Base-by-base conservation (phyloP, 2,888 invertebrate species). In the Agonum fuliginosum region DNA sequence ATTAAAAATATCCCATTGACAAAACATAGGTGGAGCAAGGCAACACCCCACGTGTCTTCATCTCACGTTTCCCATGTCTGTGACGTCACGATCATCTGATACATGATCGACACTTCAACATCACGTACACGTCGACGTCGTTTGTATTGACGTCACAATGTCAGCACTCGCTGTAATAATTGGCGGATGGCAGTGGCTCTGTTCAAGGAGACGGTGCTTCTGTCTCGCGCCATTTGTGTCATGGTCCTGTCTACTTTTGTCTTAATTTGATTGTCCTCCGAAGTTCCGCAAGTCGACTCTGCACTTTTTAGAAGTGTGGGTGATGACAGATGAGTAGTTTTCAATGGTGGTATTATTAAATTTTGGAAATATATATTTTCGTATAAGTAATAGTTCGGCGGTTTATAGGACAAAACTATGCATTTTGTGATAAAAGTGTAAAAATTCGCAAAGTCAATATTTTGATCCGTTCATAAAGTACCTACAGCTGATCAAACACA, bases 181-280 rank as follows among this genome's bases (percentile, higher is more conserved):
- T 62, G 62, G 19, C 20, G 34, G 34, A 34, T 48, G n/a, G 34
- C 62, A 30, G 34, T 62, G 37, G 62, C 30, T 34, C 30, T 8
- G 62, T 19, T 14, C 62, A 62, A 62, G 62, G 62, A 62, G 34
- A 20, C 19, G 10, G 48, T 17, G 8, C 8, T 34, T 48, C 8
- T 20, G 48, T 17, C 48, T 43, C 69, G 69, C 19, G 69, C 41
- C 69, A 69, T 69, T 69, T 41, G 69, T 69, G 69, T 69, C 69
- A 69, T 54, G 72, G 54, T 34, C 72, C 72, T 72, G 22, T 72
- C 19, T 54, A 22, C 41, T 41, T 41, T 20, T 30, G 34, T 48
- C 54, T 54, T 72, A 72, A 54, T 72, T 72, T 48, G 24, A 71
- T 51, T 48, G 46, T 12, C 48, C 48, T 48, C 27, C 24, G 24